Evolutionary conservation across 2,888 invertebrate genomes (phyloP).

Genomic region (Elaeidobius kamerunicus): DNA sequence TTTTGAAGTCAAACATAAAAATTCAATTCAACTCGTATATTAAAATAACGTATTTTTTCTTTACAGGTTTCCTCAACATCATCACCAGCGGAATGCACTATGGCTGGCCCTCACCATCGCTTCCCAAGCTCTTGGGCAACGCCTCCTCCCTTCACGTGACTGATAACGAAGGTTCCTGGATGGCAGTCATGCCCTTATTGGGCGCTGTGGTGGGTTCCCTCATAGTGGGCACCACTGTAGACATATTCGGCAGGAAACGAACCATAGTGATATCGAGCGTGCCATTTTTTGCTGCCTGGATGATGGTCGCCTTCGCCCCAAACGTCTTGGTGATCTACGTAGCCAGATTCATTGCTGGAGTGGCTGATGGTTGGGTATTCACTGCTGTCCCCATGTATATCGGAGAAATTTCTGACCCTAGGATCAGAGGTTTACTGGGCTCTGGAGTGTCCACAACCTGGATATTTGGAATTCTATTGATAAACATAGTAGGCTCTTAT

Average conservation of each 20-base stretch:
- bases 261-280: slow-evolving; percentile 57
- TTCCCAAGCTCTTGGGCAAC: slow-evolving; percentile 51
- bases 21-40: too few species aligned
- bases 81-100: slow-evolving; percentile 48
- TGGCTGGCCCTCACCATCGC: slow-evolving; percentile 62
- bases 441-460: slow-evolving; percentile 57
- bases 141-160: slow-evolving; percentile 43
- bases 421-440: slow-evolving; percentile 56
- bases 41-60: slow-evolving; percentile 1
- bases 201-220: slow-evolving; percentile 62
- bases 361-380: slow-evolving; percentile 52
- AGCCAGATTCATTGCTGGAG: slow-evolving; percentile 56
- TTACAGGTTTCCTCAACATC: slow-evolving; percentile 45
- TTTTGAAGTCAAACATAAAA: too few species aligned
- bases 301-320: slow-evolving; percentile 58
- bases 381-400: slow-evolving; percentile 57
- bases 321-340: slow-evolving; percentile 57
- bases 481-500: slow-evolving; percentile 51
- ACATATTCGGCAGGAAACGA: slow-evolving; percentile 63
- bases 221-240: slow-evolving; percentile 62
- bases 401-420: slow-evolving; percentile 59
- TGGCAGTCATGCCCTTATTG: slow-evolving; percentile 63
- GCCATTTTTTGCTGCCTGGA: slow-evolving; percentile 62
- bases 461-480: slow-evolving; percentile 55
- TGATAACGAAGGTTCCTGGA: slow-evolving; percentile 58